phyloP scores from a whole-genome alignment of 2,113 vertebrate genomes.

The Nipponia nippon region DNA sequence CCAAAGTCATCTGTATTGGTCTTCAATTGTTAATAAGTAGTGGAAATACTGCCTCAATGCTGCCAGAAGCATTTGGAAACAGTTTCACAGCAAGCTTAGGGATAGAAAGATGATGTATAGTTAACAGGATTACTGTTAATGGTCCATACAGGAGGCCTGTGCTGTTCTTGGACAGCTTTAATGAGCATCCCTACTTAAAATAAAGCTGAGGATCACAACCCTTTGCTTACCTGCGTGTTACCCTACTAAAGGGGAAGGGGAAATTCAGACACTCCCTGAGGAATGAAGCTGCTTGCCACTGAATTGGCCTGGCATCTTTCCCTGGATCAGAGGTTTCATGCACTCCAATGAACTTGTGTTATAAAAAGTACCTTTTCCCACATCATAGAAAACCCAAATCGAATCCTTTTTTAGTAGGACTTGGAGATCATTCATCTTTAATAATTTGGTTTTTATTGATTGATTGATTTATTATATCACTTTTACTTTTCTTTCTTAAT shows the following conservation, averaged over 20 bases:
- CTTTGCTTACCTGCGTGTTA: rapidly evolving
- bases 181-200: neutral
- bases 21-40: neutral
- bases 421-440: neutral
- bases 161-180: neutral
- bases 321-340: neutral
- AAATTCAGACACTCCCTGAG: neutral
- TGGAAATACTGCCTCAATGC: neutral
- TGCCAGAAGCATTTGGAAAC: neutral
- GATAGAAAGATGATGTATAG: neutral
- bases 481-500: neutral
- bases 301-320: rapidly evolving
- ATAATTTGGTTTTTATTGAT: neutral
- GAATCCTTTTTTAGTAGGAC: neutral
- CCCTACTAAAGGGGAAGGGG: neutral
- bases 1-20: neutral
- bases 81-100: neutral
- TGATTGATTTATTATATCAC: neutral
- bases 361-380: neutral
- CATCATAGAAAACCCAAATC: neutral
- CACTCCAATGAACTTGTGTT: neutral
- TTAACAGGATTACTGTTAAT: rapidly evolving
- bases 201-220: neutral
- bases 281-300: neutral
- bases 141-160: neutral